Evolutionary conservation across 2,797 vertebrate genomes (phyloP), one percentile per base, ranked within the genome.

Genomic region (Megalops cyprinoides): DNA sequence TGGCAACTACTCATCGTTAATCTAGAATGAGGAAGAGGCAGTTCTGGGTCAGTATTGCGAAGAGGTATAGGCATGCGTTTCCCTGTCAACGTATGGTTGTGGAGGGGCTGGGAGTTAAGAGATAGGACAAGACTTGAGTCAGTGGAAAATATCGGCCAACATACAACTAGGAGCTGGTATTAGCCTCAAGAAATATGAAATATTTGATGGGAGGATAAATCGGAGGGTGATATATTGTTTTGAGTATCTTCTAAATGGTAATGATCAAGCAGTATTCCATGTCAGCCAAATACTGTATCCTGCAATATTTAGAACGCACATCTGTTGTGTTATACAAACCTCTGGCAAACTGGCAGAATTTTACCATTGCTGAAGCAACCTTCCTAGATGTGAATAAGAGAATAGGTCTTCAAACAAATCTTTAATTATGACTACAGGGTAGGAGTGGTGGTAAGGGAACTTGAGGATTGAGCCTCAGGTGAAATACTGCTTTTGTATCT

Each of bases 1-100:
- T 77, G 75, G 80, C n/a, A 55, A 42, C 37, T 31, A 58, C n/a
- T n/a, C n/a, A 34, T 67, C 56, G 56, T 78, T 82, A 77, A 60
- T 77, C 75, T 58, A 55, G 39, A 4, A 39, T 18, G 74, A 76
- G 18, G 31, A 75, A 55, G 44, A 55, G 34, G 49, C 76, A 71
- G 80, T 56, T 77, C 75, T 78, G 80, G 67, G 49, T 78, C 76
- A 77, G 75, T 44, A 55, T 14, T 67, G 37, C 39, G 28, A 55
- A 62, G 20, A 73, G 65, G n/a, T 69, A 76, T 18, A 62, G 20
- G 67, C 74, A 14, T 55, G 78, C 46, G 39, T 75, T 76, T 23
- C 34, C 69, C 18, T 71, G 67, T 44, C 67, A n/a, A 76, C 71
- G 49, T 7, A n/a, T 28, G 20, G 3, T 75, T 77, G 34, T 20